Evolutionary conservation across 1,140 invertebrate species (phyloP).

Genomic region (Bombus waltoni): DNA sequence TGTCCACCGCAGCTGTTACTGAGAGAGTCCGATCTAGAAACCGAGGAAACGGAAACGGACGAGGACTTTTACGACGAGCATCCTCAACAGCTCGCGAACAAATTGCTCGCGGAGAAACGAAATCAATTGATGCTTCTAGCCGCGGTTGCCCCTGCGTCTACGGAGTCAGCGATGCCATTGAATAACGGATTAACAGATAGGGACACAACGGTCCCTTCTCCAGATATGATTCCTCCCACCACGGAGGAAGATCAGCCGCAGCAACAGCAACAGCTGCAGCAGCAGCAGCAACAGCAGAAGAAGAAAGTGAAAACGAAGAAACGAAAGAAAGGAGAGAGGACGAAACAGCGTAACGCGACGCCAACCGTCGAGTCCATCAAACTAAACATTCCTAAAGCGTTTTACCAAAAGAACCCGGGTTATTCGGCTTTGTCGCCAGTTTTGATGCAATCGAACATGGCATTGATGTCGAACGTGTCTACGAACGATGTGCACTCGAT

Average conservation of each 20-base stretch:
- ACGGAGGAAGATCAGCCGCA: conserved; percentile 47
- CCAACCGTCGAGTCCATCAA: conserved; percentile 76
- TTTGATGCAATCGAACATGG: conserved; percentile 50
- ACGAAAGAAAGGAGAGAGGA: conserved; percentile 79
- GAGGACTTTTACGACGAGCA: conserved; percentile 93
- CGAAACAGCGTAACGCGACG: conserved; percentile 60
- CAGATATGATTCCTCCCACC: not conserved
- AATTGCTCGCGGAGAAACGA: conserved; percentile 88
- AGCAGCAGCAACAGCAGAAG: conserved; percentile 68
- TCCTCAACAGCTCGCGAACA: conserved; percentile 88
- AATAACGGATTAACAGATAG: conserved; percentile 84
- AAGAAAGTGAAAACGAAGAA: conserved; percentile 84
- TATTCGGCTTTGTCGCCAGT: conserved; percentile 53
- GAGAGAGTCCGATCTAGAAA: conserved; percentile 91
- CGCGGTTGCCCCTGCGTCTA: conserved; percentile 77
- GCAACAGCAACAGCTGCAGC: not conserved
- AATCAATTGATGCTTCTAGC: conserved; percentile 86
- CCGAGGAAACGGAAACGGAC: conserved; percentile 91
- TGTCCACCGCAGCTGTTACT: conserved; percentile 74
- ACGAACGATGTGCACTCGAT: conserved; percentile 37
- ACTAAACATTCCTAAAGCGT: conserved; percentile 80
- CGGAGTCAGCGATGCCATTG: conserved; percentile 73
- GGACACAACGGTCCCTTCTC: conserved; percentile 38
- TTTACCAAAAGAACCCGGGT: conserved; percentile 72
- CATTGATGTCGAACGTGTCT: conserved; percentile 56